phyloP scores from a whole-genome alignment of 2,113 vertebrate genomes.

The Laterallus jamaicensis region DNA sequence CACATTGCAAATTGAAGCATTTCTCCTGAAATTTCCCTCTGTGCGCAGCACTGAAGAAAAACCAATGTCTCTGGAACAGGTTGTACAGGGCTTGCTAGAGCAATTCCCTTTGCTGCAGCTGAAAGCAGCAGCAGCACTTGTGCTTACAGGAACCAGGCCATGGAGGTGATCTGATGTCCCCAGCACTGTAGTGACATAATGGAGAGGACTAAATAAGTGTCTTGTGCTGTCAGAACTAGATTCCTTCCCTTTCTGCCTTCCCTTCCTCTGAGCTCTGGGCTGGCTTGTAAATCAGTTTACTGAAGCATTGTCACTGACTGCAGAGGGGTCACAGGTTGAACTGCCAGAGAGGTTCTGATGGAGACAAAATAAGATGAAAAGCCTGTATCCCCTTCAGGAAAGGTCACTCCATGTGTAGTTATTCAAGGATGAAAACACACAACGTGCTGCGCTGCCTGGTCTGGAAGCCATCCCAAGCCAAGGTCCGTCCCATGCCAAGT shows the following conservation, averaged over 20 bases:
- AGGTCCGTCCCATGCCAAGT: neutral
- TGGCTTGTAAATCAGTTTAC: neutral
- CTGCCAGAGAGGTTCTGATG: neutral
- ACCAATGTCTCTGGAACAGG: neutral
- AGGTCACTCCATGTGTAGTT: neutral
- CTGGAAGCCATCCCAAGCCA: neutral
- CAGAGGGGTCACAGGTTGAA: neutral
- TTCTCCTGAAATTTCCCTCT: constrained; percentile 17
- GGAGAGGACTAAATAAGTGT: neutral
- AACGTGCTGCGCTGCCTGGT: neutral
- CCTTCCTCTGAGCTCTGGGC: neutral
- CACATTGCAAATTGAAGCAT: neutral
- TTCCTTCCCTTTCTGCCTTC: neutral
- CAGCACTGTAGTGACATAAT: neutral
- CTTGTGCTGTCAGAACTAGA: neutral
- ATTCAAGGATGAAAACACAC: neutral
- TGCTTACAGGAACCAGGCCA: neutral
- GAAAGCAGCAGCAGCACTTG: neutral
- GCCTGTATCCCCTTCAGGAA: neutral
- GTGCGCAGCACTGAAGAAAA: neutral
- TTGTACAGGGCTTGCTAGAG: neutral
- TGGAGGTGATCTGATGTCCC: neutral
- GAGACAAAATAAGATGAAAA: neutral
- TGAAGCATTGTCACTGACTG: neutral
- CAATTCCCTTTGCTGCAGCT: neutral